phyloP scores from a whole-genome alignment of 2,797 vertebrate species.

The Halcyon smyrnensis region DNA sequence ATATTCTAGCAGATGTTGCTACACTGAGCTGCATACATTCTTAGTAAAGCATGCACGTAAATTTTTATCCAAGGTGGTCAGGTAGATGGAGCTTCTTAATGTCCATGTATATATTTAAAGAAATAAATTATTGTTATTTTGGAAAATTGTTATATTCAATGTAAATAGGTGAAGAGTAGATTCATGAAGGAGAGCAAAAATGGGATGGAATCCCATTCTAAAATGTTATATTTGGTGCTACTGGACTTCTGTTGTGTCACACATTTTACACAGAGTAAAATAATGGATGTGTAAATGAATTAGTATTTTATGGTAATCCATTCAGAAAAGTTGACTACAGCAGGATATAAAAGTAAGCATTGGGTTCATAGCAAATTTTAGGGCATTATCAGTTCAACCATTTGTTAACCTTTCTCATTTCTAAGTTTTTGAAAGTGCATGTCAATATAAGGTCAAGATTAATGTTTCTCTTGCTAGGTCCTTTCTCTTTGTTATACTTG shows the following conservation, averaged over 20 bases:
- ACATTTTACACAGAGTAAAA: not conserved
- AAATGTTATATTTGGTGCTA: not conserved
- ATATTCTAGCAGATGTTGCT: not conserved
- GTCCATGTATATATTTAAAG: not conserved
- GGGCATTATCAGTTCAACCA: conserved; percentile 23
- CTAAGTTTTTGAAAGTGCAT: conserved; percentile 53
- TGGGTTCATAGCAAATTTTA: not conserved
- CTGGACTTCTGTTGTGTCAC: not conserved
- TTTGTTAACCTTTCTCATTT: conserved; percentile 43
- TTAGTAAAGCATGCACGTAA: not conserved
- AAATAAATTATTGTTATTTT: not conserved
- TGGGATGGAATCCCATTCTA: not conserved
- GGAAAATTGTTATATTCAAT: not conserved
- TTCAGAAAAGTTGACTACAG: not conserved
- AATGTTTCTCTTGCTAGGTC: conserved; percentile 44
- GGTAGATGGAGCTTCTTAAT: not conserved
- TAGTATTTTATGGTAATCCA: not conserved
- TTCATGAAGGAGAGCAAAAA: not conserved
- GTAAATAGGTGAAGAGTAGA: not conserved
- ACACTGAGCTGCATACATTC: not conserved
- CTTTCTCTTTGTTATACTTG: conserved; percentile 11
- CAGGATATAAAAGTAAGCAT: conserved; percentile 13
- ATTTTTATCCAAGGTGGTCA: not conserved
- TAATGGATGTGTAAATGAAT: not conserved
- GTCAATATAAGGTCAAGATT: conserved; percentile 46